Base-by-base conservation (phyloP, 2,888 invertebrate genomes). In the Teleogryllus oceanicus region DNA sequence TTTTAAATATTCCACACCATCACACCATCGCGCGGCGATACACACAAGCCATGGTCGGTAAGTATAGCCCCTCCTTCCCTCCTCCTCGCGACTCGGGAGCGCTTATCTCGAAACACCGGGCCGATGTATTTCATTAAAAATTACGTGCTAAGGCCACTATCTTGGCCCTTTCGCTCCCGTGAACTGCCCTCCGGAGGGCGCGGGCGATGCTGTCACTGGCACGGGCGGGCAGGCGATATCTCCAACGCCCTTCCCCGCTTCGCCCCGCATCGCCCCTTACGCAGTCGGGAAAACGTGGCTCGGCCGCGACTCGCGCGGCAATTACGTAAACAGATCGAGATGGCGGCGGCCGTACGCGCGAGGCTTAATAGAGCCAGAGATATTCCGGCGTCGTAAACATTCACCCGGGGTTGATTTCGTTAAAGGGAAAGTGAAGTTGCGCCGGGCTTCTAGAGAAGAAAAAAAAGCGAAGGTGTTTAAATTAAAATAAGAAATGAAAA, bases 61-160 rank as follows among this genome's bases (percentile, higher is more conserved):
- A 37, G 37, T 8, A 37, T 37, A 37, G 8, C 37, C 37, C 37
- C 5, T 8, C 8, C 37, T 8, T 5, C 37, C 8, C 37, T 8
- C 37, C 24, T 8, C 5, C 37, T 1, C 37, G 1, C 37, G 37
- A 37, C 37, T 8, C 37, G 37, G 8, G 37, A 8, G 37, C 37
- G 37, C 62, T 62, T 62, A 62, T 62, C 62, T 62, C 62, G 16
- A 5, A 37, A 13, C 62, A 62, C 16, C 62, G 13, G 62, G 62
- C 13, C 62, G 62, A 62, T 62, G 62, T n/a, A 62, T 62, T 62
- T 62, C 62, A 16, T 62, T 62, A 62, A 62, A 62, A 62, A 62
- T 62, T 62, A 62, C 62, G 62, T 62, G 62, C 62, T 62, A 62
- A 62, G 62, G 16, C n/a, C 62, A 62, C 62, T 62, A 62, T 12